Percentiles rank a stretch among this genome's conserved stretches.
phyloP scores from a whole-genome alignment of 2,888 invertebrate species.

The Arrhopalites spinosus region DNA sequence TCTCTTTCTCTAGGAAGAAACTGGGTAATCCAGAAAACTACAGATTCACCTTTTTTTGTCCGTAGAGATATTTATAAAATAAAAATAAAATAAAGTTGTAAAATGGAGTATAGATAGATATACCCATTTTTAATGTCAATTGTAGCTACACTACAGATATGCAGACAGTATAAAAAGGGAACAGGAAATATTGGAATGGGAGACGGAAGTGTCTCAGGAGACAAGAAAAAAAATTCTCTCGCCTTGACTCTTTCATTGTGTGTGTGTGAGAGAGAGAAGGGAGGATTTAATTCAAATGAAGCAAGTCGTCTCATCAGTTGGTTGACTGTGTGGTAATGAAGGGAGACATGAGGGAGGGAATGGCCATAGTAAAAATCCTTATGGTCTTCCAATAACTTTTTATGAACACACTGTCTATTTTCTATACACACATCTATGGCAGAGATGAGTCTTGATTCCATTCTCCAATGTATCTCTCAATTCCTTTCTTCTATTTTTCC shows the following conservation, averaged over 20 bases:
- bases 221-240: constrained; percentile 15
- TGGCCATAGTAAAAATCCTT: constrained; percentile 12
- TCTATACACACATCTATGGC: not conserved
- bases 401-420: constrained; percentile 17
- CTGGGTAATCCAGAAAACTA: too few species aligned
- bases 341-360: constrained; percentile 24
- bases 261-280: not conserved
- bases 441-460: not conserved
- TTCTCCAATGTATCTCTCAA: not conserved
- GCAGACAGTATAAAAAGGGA: too few species aligned
- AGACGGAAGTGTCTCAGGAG: not conserved
- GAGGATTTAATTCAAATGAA: constrained; percentile 35
- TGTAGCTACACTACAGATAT: too few species aligned
- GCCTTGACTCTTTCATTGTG: constrained; percentile 23
- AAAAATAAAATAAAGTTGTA: too few species aligned
- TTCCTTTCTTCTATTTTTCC: not conserved
- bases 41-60: too few species aligned
- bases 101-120: too few species aligned
- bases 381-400: constrained; percentile 28
- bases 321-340: constrained; percentile 32
- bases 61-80: too few species aligned
- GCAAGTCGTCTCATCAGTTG: constrained; percentile 23
- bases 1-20: too few species aligned
- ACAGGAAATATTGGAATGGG: too few species aligned
- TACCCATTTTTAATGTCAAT: too few species aligned